Conservation (phyloP, 2,888 invertebrate genomes). For the Caenorhabditis sp. region DNA sequence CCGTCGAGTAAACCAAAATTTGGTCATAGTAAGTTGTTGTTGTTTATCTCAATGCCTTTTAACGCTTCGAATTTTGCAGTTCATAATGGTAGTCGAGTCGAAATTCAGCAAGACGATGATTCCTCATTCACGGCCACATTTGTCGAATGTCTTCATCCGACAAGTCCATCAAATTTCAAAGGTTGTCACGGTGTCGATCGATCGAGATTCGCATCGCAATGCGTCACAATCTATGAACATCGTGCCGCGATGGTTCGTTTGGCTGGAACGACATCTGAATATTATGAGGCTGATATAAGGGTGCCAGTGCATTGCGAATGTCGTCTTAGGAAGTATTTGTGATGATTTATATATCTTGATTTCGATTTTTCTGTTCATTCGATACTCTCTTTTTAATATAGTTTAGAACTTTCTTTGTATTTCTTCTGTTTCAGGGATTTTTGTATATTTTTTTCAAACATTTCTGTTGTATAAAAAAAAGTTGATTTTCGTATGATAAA, state of each 20-base stretch:
- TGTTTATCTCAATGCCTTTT: not conserved
- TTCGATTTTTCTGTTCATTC: too few relatives aligned
- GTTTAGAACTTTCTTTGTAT: too few relatives aligned
- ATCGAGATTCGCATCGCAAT: slow-evolving; percentile 55
- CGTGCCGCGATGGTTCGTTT: slow-evolving; percentile 58
- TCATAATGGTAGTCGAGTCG: slow-evolving; percentile 60
- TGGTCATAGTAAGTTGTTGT: not conserved
- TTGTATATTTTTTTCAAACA: too few relatives aligned
- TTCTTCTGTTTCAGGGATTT: too few relatives aligned
- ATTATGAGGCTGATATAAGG: slow-evolving; percentile 16
- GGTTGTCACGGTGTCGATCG: slow-evolving; percentile 59
- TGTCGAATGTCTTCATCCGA: slow-evolving; percentile 51
- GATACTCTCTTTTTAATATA: too few relatives aligned
- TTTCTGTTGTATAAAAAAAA: too few relatives aligned
- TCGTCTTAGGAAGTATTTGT: slow-evolving; percentile 11
- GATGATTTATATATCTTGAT: too few relatives aligned
- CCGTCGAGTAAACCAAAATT: not conserved
- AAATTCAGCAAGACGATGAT: slow-evolving; percentile 65
- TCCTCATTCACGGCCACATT: slow-evolving; percentile 58
- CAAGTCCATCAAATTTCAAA: not conserved
- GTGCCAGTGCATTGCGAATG: slow-evolving; percentile 62
- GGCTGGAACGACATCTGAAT: slow-evolving; percentile 12
- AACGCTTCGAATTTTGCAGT: slow-evolving; percentile 44
- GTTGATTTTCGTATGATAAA: too few relatives aligned
- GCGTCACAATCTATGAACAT: slow-evolving; percentile 62